Evolutionary conservation across 2,888 invertebrate species (phyloP).

Genomic region (Apotomis turbidana): DNA sequence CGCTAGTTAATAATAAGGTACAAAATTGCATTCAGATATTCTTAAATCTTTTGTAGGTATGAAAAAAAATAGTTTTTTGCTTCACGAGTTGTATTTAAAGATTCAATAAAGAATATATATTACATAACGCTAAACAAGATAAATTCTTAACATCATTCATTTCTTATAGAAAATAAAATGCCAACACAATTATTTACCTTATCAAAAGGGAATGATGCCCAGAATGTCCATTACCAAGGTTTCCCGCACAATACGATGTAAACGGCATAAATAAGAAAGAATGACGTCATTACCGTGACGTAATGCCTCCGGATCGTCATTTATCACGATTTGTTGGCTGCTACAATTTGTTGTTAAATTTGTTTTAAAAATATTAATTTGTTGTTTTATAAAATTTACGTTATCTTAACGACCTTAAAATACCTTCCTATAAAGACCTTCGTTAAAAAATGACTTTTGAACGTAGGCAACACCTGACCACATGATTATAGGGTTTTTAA

Average conservation of each 20-base stretch:
- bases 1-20: too few species aligned
- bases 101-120: neutral
- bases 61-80: too few species aligned
- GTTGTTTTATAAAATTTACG: too few species aligned
- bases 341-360: constrained; percentile 18
- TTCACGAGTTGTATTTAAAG: too few species aligned
- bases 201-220: constrained; percentile 18
- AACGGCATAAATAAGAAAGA: constrained; percentile 26
- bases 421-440: too few species aligned
- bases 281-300: constrained; percentile 30
- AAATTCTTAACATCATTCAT: neutral
- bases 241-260: constrained; percentile 18
- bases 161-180: neutral
- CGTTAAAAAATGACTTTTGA: too few species aligned
- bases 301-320: constrained; percentile 30
- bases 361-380: neutral
- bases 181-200: constrained; percentile 15
- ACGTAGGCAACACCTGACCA: too few species aligned
- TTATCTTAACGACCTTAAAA: too few species aligned
- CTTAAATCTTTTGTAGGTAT: too few species aligned
- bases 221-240: constrained; percentile 27
- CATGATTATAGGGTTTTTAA: too few species aligned
- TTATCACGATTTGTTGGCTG: constrained; percentile 32
- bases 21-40: too few species aligned
- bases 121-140: neutral